A percentile compares a stretch with the other conserved stretches of the same genome.
phyloP scores from a whole-genome alignment of 2,888 invertebrate genomes.

The Metalampra italica region DNA sequence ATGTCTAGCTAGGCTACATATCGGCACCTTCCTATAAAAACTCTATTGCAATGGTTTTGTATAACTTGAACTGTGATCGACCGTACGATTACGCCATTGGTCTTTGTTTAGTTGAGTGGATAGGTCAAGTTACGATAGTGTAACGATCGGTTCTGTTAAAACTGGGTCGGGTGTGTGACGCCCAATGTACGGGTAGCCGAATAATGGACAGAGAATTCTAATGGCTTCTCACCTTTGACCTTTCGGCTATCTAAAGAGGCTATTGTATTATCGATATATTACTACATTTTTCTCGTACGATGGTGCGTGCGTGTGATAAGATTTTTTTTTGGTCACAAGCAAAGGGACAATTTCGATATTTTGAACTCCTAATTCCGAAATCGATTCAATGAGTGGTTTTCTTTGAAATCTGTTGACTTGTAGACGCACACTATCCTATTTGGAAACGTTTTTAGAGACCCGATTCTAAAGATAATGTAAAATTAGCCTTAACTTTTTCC shows the following conservation, averaged over 20 bases:
- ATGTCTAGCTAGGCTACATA: slow-evolving; percentile 12
- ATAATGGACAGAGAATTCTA: slow-evolving; percentile 15
- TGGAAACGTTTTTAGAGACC: too few relatives aligned
- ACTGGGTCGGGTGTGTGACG: slow-evolving; percentile 25
- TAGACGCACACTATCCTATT: too few relatives aligned
- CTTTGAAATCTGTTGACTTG: too few relatives aligned
- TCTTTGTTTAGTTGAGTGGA: slow-evolving; percentile 13
- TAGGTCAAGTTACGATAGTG: slow-evolving; percentile 21
- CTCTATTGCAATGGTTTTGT: slow-evolving; percentile 10
- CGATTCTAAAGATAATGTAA: too few relatives aligned
- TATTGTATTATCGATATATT: not conserved
- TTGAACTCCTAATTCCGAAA: too few relatives aligned
- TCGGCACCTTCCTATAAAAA: too few relatives aligned
- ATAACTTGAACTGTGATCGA: not conserved
- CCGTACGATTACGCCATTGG: slow-evolving; percentile 6
- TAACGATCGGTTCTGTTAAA: slow-evolving; percentile 29
- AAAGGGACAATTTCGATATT: too few relatives aligned
- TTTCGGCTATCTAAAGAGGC: not conserved
- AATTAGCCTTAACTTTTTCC: too few relatives aligned
- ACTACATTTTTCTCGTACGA: too few relatives aligned
- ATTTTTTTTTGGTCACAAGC: too few relatives aligned
- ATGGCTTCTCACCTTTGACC: not conserved
- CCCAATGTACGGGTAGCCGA: slow-evolving; percentile 2
- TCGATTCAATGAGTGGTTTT: too few relatives aligned
- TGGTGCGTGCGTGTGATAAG: too few relatives aligned